phyloP scores from a whole-genome alignment of 2,888 invertebrate species.

The Polyploca ridens region DNA sequence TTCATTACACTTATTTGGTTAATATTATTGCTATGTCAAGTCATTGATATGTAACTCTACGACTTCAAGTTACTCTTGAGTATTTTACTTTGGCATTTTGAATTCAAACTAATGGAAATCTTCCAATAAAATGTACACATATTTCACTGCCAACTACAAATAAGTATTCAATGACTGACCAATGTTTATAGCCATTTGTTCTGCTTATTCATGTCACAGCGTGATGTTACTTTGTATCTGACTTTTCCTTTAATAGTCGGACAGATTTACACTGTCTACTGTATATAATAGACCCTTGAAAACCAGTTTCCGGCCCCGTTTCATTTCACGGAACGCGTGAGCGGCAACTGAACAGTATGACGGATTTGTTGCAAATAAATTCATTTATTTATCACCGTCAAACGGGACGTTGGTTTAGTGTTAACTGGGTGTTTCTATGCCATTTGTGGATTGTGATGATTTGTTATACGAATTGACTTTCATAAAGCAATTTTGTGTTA shows the following conservation, averaged over 20 bases:
- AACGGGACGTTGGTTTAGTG: constrained; percentile 7
- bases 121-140: not conserved
- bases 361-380: constrained; percentile 61
- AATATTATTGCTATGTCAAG: not conserved
- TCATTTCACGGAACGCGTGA: constrained; percentile 57
- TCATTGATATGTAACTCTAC: not conserved
- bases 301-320: constrained; percentile 65
- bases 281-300: constrained; percentile 35
- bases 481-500: not conserved
- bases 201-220: constrained; percentile 18
- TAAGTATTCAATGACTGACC: constrained; percentile 14
- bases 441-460: constrained; percentile 5
- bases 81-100: not conserved
- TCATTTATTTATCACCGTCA: constrained; percentile 32
- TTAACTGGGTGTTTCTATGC: constrained; percentile 2
- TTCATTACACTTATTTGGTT: too few relatives aligned
- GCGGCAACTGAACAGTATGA: constrained; percentile 49
- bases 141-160: not conserved
- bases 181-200: constrained; percentile 21
- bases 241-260: constrained; percentile 28
- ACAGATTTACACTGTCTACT: constrained; percentile 31
- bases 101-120: not conserved
- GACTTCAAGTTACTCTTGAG: not conserved
- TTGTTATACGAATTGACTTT: constrained; percentile 5
- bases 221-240: constrained; percentile 23